phyloP scores from a whole-genome alignment of 2,113 vertebrate species.

The Phylloscopus trochiloides region DNA sequence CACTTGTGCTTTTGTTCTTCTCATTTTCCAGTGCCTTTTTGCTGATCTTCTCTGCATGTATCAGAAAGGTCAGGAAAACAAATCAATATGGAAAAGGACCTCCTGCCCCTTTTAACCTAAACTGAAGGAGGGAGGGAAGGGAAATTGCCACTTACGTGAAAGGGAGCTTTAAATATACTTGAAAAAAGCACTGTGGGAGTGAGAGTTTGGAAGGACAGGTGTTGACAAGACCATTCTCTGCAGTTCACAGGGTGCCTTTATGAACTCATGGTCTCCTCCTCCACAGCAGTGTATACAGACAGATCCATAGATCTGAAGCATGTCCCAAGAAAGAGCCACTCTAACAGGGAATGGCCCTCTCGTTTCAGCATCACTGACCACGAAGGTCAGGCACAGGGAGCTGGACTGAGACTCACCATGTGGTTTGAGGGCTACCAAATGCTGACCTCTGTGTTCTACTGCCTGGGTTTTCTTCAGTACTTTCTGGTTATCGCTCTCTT shows the following conservation, averaged over 20 bases:
- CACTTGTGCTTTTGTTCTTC: not conserved
- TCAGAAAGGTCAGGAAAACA: conserved; percentile 72
- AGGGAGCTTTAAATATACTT: conserved; percentile 58
- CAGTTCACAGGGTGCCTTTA: not conserved
- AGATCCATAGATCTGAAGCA: not conserved
- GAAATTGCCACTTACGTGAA: conserved; percentile 40
- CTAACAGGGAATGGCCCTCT: not conserved
- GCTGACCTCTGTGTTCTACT: not conserved
- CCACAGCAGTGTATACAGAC: not conserved
- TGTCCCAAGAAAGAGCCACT: not conserved
- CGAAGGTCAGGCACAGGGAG: not conserved
- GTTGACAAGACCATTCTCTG: conserved; percentile 31
- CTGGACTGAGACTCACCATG: not conserved
- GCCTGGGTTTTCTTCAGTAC: not conserved
- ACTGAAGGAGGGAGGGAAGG: not conserved
- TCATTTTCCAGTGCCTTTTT: conserved; percentile 20
- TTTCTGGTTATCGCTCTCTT: not conserved
- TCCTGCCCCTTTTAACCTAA: conserved; percentile 57
- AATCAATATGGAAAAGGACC: conserved; percentile 60
- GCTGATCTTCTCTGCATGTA: conserved; percentile 55
- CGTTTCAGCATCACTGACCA: not conserved
- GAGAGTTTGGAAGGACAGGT: conserved; percentile 26
- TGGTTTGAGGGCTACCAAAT: not conserved
- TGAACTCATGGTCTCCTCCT: not conserved
- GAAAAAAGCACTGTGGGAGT: conserved; percentile 20